Conservation (phyloP, 2,113 vertebrate genomes). For the Lampris incognitus region DNA sequence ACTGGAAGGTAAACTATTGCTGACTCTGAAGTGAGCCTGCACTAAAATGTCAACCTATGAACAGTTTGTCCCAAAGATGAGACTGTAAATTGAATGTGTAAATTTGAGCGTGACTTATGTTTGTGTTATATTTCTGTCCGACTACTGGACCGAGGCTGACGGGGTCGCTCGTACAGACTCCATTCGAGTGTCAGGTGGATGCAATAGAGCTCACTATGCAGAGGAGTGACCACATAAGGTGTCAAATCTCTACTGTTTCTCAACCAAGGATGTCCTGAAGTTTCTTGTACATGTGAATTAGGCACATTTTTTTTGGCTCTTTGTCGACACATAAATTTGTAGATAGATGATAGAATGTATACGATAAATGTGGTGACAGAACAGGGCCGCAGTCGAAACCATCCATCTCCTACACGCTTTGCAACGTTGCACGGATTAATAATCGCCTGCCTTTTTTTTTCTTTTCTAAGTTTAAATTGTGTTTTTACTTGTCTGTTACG, state of each 20-base stretch:
- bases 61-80: neutral
- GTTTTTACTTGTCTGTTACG: neutral
- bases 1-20: neutral
- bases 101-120: constrained; percentile 6
- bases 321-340: neutral
- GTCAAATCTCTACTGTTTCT: neutral
- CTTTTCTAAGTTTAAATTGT: constrained; percentile 5
- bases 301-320: neutral
- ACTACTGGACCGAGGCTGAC: neutral
- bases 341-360: constrained; percentile 10
- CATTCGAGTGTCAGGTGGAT: no score
- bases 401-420: neutral
- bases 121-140: constrained; percentile 8
- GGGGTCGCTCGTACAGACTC: neutral
- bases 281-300: neutral
- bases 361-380: neutral
- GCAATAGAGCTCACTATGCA: no score
- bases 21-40: neutral
- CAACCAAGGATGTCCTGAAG: neutral
- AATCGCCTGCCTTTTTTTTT: neutral
- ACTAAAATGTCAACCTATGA: neutral
- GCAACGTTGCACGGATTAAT: neutral
- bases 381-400: neutral
- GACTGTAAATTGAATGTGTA: neutral
- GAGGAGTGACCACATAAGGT: neutral